Evolutionary conservation across 2,797 vertebrate species (phyloP).

Genomic region (Catamblyrhynchus diadema): DNA sequence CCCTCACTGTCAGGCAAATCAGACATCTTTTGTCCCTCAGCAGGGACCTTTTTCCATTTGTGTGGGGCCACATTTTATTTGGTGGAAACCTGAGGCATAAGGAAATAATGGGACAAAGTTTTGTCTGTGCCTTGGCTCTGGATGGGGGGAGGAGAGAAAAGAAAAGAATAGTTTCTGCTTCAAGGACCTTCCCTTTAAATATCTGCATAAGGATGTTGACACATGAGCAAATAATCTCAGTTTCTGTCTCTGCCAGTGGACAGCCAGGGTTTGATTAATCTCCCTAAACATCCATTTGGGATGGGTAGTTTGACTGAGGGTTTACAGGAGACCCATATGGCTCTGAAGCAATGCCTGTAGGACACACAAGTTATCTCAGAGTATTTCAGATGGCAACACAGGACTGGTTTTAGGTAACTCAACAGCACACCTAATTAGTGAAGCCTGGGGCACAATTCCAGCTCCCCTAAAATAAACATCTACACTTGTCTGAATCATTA

Average conservation of each 20-base stretch:
- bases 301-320: neutral
- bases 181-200: fast-evolving
- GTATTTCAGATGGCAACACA: neutral
- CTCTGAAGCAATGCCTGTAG: neutral
- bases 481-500: neutral
- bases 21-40: neutral
- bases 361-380: neutral
- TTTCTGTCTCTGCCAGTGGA: neutral
- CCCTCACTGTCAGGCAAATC: neutral
- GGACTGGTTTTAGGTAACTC: neutral
- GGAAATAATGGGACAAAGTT: neutral
- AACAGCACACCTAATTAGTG: neutral
- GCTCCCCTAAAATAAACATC: neutral
- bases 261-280: neutral
- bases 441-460: neutral
- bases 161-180: neutral
- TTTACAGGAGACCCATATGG: neutral
- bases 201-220: neutral
- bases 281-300: neutral
- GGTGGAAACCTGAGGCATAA: fast-evolving
- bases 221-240: neutral
- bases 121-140: neutral
- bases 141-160: neutral
- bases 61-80: neutral
- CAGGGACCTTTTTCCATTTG: neutral